Conservation (phyloP, 2,888 invertebrate species). For the Subacronicta megacephala region DNA sequence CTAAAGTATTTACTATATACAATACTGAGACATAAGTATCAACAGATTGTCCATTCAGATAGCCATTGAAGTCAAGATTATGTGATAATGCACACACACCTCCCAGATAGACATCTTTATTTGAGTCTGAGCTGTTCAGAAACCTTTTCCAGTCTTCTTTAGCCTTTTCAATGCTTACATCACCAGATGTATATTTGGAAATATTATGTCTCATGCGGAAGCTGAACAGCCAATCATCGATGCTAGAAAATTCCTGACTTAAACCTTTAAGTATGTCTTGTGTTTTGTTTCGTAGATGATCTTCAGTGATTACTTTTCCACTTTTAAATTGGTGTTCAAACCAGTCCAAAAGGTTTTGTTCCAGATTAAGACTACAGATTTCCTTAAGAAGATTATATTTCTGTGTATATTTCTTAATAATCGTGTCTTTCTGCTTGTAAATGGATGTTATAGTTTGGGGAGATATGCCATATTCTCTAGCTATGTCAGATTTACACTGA, state of each 20-base stretch:
- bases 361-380: conserved; percentile 56
- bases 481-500: conserved; percentile 62
- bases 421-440: conserved; percentile 62
- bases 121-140: conserved; percentile 41
- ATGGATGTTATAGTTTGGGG: conserved; percentile 61
- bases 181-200: conserved; percentile 49
- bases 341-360: conserved; percentile 63
- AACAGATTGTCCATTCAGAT: conserved; percentile 48
- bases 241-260: conserved; percentile 55
- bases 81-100: conserved; percentile 60
- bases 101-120: conserved; percentile 59
- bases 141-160: conserved; percentile 60
- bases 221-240: conserved; percentile 63
- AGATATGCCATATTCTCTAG: conserved; percentile 63
- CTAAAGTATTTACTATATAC: conserved; percentile 58
- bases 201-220: conserved; percentile 64
- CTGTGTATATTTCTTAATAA: conserved; percentile 60
- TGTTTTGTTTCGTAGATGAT: conserved; percentile 55
- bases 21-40: conserved; percentile 62
- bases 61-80: conserved; percentile 56
- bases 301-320: conserved; percentile 57
- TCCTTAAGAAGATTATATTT: conserved; percentile 56
- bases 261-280: conserved; percentile 55
- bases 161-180: conserved; percentile 40
- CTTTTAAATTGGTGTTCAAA: conserved; percentile 55